Base-by-base conservation (phyloP, 2,888 invertebrate species). In the Platycheirus albimanus region DNA sequence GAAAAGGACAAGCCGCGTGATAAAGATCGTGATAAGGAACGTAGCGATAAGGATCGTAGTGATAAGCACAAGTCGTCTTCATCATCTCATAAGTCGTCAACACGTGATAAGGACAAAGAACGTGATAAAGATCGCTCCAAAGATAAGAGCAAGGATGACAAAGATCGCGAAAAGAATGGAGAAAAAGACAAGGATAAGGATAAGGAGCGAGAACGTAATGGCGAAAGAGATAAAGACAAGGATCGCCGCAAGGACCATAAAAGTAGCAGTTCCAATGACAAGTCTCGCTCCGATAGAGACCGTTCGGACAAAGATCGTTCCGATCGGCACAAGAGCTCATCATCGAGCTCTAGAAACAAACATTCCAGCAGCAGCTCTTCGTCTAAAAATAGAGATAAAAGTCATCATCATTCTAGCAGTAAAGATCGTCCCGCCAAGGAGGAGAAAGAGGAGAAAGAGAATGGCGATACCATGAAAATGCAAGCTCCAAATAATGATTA, bases 51-150 rank as follows among this genome's bases (percentile, higher is more conserved):
- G n/a, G n/a, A n/a, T n/a, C n/a, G n/a, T n/a, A n/a, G n/a, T n/a
- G n/a, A n/a, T 41, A 89, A 92, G 85, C 91, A 91, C 86, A 90
- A 89, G 85, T 87, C 88, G 8, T 88, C 88, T 10, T 88, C 88
- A 11, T 85, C 84, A 89, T 87, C 92, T 90, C 85, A 91, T 52
- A 89, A 90, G 80, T 87, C 87, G 45, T 89, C 89, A 4, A 88
- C 88, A 11, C 92, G 92, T 15, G 92, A 89, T 49, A 90, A 89
- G 58, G 90, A 90, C 70, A 90, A 89, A 89, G 91, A 87, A 64
- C 86, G 87, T 45, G 88, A 88, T 78, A 92, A 91, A 77, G 90
- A 91, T 79, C 90, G 87, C 52, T 88, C 90, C 43, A 88, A 87
- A 83, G 86, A 87, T 43, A 86, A 85, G 85, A 89, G 90, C 17